Percentiles rank a stretch among this genome's conserved stretches.
phyloP scores from a whole-genome alignment of 1,140 invertebrate genomes.

The Drosophila pseudoobscura region DNA sequence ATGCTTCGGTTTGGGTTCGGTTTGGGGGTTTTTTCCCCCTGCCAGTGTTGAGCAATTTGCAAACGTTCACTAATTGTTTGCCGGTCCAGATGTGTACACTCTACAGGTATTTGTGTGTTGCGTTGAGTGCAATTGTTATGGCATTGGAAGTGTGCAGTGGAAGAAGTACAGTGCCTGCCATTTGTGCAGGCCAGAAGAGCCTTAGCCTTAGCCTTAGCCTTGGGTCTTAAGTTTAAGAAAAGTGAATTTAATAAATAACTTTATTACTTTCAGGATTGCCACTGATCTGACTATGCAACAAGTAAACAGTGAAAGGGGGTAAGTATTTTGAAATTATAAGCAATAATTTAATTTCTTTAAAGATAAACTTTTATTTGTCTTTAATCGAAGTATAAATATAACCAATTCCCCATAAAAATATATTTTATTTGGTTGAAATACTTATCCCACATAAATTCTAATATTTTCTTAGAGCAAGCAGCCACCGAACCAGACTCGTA shows the following conservation, averaged over 20 bases:
- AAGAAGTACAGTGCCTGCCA: conserved; percentile 36
- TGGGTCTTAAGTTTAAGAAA: background rate
- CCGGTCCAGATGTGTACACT: conserved; percentile 14
- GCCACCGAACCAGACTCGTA: too few relatives aligned
- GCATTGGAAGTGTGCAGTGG: conserved; percentile 32
- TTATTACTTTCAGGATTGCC: too few relatives aligned
- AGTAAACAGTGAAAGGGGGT: too few relatives aligned
- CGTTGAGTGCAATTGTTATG: conserved; percentile 17
- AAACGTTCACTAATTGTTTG: conserved; percentile 51
- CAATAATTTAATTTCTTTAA: too few relatives aligned
- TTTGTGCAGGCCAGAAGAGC: conserved; percentile 19
- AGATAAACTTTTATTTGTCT: too few relatives aligned
- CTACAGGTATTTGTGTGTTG: conserved; percentile 3
- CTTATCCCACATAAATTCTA: too few relatives aligned
- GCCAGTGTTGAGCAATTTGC: conserved; percentile 34
- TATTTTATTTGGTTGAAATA: too few relatives aligned
- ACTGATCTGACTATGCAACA: too few relatives aligned
- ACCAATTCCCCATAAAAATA: too few relatives aligned
- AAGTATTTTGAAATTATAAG: too few relatives aligned
- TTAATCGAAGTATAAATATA: background rate
- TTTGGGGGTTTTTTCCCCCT: too few relatives aligned
- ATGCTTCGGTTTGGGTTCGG: conserved; percentile 8
- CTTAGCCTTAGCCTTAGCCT: background rate
- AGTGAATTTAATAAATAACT: background rate
- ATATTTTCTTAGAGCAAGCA: too few relatives aligned